A percentile compares a stretch with the other conserved stretches of the same genome.
Conservation (phyloP, 1,140 invertebrate species). For the Lordiphosa clarofinis region DNA sequence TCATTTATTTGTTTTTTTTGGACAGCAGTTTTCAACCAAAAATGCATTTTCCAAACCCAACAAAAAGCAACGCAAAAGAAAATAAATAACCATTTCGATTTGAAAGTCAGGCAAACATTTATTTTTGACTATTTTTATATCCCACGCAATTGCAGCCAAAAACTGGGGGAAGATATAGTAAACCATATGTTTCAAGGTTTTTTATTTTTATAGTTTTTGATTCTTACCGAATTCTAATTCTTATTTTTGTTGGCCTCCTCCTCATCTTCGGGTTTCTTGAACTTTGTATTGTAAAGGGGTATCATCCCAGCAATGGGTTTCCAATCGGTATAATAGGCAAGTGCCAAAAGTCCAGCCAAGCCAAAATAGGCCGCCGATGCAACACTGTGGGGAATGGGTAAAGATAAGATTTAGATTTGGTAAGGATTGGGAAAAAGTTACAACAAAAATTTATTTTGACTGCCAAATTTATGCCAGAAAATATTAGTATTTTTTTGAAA, state of each 20-base stretch:
- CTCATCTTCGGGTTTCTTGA: conserved; percentile 35
- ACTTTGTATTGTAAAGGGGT: conserved; percentile 58
- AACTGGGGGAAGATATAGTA: no score
- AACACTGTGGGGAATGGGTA: conserved; percentile 18
- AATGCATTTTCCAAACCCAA: conserved; percentile 36
- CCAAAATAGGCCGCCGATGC: conserved; percentile 45
- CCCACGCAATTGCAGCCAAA: no score
- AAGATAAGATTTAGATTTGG: no score
- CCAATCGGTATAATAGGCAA: conserved; percentile 56
- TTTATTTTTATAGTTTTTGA: conserved; percentile 14
- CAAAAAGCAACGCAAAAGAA: background rate
- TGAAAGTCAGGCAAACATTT: conserved; percentile 16
- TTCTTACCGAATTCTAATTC: conserved; percentile 1
- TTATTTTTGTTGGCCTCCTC: conserved; percentile 1
- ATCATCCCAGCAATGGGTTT: conserved; percentile 47
- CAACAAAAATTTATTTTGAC: no score
- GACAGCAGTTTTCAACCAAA: conserved; percentile 41
- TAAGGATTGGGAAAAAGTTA: no score
- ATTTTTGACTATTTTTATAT: conserved; percentile 24
- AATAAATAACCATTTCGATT: conserved; percentile 13
- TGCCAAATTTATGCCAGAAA: no score
- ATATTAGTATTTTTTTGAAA: no score
- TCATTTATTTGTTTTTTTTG: conserved; percentile 49
- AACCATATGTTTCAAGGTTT: background rate
- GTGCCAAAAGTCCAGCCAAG: conserved; percentile 24